A percentile compares a stretch with the other conserved stretches of the same genome.
phyloP scores from a whole-genome alignment of 2,888 invertebrate genomes.

The Anthophora plumipes region DNA sequence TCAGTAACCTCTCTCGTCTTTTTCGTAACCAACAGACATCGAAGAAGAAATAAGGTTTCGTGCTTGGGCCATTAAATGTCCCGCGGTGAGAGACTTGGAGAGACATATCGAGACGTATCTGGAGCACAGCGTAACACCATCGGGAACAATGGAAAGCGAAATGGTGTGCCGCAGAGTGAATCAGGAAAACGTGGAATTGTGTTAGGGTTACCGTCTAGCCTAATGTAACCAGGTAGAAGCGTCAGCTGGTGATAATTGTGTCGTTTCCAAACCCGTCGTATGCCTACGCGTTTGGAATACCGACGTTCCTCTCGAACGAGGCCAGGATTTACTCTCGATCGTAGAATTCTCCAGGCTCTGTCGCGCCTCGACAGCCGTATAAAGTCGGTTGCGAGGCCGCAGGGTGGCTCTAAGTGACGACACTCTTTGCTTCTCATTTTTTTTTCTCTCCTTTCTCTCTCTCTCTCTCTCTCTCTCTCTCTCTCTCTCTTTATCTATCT shows the following conservation, averaged over 20 bases:
- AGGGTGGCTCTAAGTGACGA: slow-evolving; percentile 57
- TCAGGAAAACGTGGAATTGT: slow-evolving; percentile 16
- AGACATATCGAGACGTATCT: slow-evolving; percentile 2
- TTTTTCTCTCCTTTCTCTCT: slow-evolving; percentile 14
- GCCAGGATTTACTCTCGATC: slow-evolving; percentile 67
- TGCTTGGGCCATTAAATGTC: slow-evolving; percentile 13
- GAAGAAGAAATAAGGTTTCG: neutral
- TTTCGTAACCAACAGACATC: neutral
- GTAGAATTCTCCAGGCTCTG: slow-evolving; percentile 28
- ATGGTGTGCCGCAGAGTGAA: slow-evolving; percentile 6
- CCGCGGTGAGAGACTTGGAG: neutral
- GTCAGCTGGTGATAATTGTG: slow-evolving; percentile 64
- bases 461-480: too few relatives aligned
- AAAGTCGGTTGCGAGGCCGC: slow-evolving; percentile 57
- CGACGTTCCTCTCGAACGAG: slow-evolving; percentile 53
- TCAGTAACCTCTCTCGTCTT: neutral
- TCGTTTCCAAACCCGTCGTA: slow-evolving; percentile 69
- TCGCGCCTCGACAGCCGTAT: slow-evolving; percentile 51
- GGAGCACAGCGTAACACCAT: slow-evolving; percentile 4
- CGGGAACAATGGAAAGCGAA: slow-evolving; percentile 31
- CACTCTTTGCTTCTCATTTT: slow-evolving; percentile 29
- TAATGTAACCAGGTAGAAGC: slow-evolving; percentile 41
- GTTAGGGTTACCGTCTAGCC: slow-evolving; percentile 15
- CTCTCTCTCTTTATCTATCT: too few relatives aligned
- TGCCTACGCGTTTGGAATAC: slow-evolving; percentile 63